Base-by-base conservation (phyloP, 2,888 invertebrate species). In the Drosophila borealis region DNA sequence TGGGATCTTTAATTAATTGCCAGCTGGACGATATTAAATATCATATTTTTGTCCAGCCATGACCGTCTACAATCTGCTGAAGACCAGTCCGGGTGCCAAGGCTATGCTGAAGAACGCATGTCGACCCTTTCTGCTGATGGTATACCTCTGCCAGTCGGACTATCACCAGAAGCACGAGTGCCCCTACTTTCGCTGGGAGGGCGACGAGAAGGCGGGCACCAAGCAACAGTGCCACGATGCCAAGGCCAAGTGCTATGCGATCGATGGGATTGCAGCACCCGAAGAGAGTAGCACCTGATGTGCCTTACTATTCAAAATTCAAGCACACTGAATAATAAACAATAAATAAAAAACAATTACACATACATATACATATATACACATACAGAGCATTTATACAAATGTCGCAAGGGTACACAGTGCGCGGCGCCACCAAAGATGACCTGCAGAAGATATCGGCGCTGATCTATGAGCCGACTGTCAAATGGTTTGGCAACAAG, bases 141-240 rank as follows among this genome's bases (percentile, higher is more conserved):
- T 90, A 0, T 89, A 69, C 19, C 0, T 90, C 2, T 89, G 89
- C 45, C 42, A 66, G 21, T 29, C 65, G 34, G 74, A 88, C 0
- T 88, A 90, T 13, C 90, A 88, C 29, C 50, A 59, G 9, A 86
- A 81, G 39, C 39, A 81, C 8, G 64, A 61, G 11, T 89, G 89
- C 14, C 89, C 89, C 8, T 89, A 89, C 29, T 90, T 83, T 48
- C 75, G 73, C 0, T 89, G 89, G 89, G 65, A 70, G 44, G 74
- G 81, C 5, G 13, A 0, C 1, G 45, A n/a, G 0, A 63, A 69
- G 4, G 25, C 57, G 2, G 39, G 25, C 8, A 53, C 29, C 4
- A 50, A 50, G 14, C 25, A 70, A 5, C 17, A n/a, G 10, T 89
- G 89, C 42, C 33, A 44, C 4, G 51, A 64, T 4, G 78, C 74